Evolutionary conservation across 2,888 invertebrate genomes (phyloP).

Genomic region (Tuberolachnus salignus): DNA sequence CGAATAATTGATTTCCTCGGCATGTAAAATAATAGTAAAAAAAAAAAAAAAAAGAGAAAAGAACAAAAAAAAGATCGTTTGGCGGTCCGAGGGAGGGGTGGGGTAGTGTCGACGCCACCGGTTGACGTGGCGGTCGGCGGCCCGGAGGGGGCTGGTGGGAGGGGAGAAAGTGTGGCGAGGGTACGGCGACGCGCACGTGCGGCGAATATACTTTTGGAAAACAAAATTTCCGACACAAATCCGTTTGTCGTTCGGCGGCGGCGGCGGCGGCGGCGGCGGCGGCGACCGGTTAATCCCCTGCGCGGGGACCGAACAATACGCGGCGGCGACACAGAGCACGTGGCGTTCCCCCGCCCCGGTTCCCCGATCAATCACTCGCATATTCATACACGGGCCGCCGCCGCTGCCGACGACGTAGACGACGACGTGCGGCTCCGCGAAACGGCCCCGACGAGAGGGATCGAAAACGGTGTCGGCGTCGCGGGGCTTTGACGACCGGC

Average conservation of each 20-base stretch:
- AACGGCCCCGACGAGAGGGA: not conserved
- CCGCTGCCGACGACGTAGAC: no score
- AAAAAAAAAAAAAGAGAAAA: no score
- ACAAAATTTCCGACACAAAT: conserved; percentile 43
- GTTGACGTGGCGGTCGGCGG: not conserved
- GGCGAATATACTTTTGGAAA: not conserved
- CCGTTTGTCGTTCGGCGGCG: conserved; percentile 29
- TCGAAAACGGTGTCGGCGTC: not conserved
- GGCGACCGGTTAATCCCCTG: not conserved
- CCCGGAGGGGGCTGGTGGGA: no score
- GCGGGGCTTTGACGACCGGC: not conserved
- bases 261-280: not conserved
- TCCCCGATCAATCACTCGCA: conserved; percentile 53
- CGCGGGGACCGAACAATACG: conserved; percentile 18
- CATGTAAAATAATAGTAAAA: no score
- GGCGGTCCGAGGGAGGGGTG: no score
- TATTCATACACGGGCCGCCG: conserved; percentile 42
- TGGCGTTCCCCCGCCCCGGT: no score
- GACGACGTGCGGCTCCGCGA: conserved; percentile 1
- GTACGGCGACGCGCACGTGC: not conserved
- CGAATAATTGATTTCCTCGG: no score
- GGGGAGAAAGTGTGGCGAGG: not conserved
- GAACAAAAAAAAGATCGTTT: no score
- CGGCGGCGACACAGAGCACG: conserved; percentile 20
- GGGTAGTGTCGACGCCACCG: not conserved